Conservation (phyloP, 2,113 vertebrate genomes). For the Lepus europaeus region DNA sequence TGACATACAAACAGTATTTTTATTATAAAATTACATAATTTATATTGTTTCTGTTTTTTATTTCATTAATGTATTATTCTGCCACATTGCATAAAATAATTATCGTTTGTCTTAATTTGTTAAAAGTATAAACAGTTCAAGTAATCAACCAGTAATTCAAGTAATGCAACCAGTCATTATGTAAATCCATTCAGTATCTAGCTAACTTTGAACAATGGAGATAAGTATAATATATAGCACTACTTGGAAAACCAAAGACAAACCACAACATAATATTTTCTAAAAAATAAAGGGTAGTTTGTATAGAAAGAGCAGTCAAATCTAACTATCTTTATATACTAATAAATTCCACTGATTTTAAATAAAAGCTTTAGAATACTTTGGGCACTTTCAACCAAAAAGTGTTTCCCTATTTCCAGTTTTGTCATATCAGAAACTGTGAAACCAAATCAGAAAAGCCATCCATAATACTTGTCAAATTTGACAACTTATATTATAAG, state of each 20-base stretch:
- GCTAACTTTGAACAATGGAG: constrained; percentile 18
- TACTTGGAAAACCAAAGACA: background rate
- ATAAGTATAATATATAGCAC: background rate
- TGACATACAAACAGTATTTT: background rate
- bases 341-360: constrained; percentile 15
- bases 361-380: constrained; percentile 3
- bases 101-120: constrained; percentile 11
- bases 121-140: background rate
- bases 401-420: background rate
- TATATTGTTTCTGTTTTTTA: background rate
- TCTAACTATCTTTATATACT: background rate
- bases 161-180: background rate
- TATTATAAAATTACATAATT: background rate
- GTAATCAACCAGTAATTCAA: background rate
- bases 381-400: background rate
- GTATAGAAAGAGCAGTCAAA: background rate
- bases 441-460: background rate
- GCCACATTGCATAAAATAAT: background rate
- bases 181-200: background rate
- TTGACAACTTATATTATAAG: background rate
- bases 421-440: background rate
- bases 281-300: background rate
- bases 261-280: constrained; percentile 28
- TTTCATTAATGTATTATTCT: constrained; percentile 6
- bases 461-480: background rate